Evolutionary conservation across 2,797 vertebrate species (phyloP), one percentile per base, ranked within the genome.

Genomic region (Hoplostethus atlanticus): DNA sequence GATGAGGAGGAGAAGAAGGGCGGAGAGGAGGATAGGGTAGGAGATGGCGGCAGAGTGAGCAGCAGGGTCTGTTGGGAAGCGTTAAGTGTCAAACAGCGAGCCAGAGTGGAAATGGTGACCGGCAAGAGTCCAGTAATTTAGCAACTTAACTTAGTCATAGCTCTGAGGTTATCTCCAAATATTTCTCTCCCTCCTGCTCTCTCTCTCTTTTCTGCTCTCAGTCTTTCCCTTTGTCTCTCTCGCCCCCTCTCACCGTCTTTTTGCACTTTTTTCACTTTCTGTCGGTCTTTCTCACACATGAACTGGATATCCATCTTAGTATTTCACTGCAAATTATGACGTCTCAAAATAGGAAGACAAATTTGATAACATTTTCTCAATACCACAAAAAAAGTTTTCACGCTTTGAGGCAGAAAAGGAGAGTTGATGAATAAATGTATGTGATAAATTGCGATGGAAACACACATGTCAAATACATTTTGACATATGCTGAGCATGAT

Each of bases 11-110:
- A 74, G 64, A 68, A 0, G 16, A 60, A 67, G 53, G 69, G 65
- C 71, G 30, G 73, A 63, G 21, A 61, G 72, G 61, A 75, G 68
- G 61, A 73, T 76, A 69, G 46, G 66, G 72, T 5, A 28, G 4
- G 8, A 53, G 44, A 79, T 79, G 71, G 61, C 65, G 80, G 79
- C 16, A 15, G 73, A 52, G 71, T 11, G 56, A 73, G 64, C 25
- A 81, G 77, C 81, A 84, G 79, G 84, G 58, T 85, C 80, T 76
- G 36, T 34, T 84, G 71, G 75, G 84, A 78, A 85, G 68, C 36
- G 83, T 86, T 87, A 86, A 88, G 85, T 75, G 79, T 91, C 81
- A 83, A 84, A 80, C 80, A 57, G 64, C 8, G 40, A 72, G 75
- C 80, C 77, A 79, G 68, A 87, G 83, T 87, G 77, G 80, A 85